Conservation (phyloP, 53 echinoderm and acorn worm genomes). For the Echinarachnius parma region DNA sequence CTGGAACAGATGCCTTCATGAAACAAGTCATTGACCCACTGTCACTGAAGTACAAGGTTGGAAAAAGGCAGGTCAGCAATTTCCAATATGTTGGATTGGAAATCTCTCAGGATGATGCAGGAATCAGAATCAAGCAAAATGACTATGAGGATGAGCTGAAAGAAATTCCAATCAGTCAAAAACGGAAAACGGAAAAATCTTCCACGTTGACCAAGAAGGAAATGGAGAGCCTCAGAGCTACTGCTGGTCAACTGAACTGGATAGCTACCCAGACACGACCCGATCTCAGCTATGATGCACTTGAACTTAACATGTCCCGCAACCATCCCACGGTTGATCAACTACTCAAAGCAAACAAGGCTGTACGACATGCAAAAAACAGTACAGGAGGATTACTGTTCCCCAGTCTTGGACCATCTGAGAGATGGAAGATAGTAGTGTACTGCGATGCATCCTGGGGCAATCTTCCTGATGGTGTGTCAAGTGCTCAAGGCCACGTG, state of each 20-base stretch:
- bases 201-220: constrained; percentile 42
- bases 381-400: constrained; percentile 12
- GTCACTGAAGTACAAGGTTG: constrained; percentile 44
- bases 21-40: constrained; percentile 41
- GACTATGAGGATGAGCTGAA: constrained; percentile 33
- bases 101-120: constrained; percentile 9
- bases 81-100: constrained; percentile 44
- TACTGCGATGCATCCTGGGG: constrained; percentile 64
- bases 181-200: constrained; percentile 22
- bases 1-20: constrained; percentile 35
- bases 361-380: constrained; percentile 26
- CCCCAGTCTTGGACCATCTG: constrained; percentile 23
- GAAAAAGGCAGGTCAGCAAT: constrained; percentile 24
- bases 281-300: constrained; percentile 53
- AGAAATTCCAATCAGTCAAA: constrained; percentile 15
- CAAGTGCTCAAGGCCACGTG: constrained; percentile 55
- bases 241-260: constrained; percentile 53
- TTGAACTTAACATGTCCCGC: constrained; percentile 47
- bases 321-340: constrained; percentile 51
- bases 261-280: constrained; percentile 45
- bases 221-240: constrained; percentile 35
- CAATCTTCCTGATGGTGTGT: constrained; percentile 55
- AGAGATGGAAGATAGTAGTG: constrained; percentile 30
- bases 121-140: constrained; percentile 39
- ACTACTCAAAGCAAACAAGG: constrained; percentile 41